phyloP scores from a whole-genome alignment of 2,113 vertebrate genomes.

The Prietella phreatophila region DNA sequence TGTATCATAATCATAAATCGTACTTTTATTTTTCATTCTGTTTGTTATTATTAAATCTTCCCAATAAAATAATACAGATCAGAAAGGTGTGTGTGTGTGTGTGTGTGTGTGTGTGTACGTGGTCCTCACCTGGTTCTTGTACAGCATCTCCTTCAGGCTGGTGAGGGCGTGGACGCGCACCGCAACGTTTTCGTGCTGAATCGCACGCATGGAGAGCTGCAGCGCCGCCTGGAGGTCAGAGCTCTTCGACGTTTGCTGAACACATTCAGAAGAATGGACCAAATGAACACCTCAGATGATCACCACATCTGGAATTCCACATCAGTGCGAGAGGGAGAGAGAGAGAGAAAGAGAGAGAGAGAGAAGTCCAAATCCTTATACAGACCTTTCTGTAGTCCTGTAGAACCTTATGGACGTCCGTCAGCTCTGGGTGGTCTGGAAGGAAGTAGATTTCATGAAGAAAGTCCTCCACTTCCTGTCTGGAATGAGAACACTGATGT shows the following conservation, averaged over 20 bases:
- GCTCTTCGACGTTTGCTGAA: slow-evolving; percentile 87
- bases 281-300: background rate
- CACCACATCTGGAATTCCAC: background rate
- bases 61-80: background rate
- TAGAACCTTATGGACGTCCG: slow-evolving; percentile 88
- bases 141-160: slow-evolving; percentile 89
- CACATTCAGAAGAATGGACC: background rate
- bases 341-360: background rate
- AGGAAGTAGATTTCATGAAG: slow-evolving; percentile 99
- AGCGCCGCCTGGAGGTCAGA: slow-evolving; percentile 84
- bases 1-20: background rate
- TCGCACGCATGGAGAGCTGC: slow-evolving; percentile 91
- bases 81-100: background rate
- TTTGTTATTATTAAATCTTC: background rate
- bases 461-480: slow-evolving; percentile 90
- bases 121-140: slow-evolving; percentile 87
- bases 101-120: background rate
- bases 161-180: slow-evolving; percentile 94
- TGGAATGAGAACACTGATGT: slow-evolving; percentile 52
- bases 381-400: slow-evolving; percentile 89
- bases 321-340: background rate
- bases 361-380: background rate
- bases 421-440: slow-evolving; percentile 88
- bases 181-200: slow-evolving; percentile 96
- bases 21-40: background rate